Evolutionary conservation across 2,888 invertebrate species (phyloP), one percentile per base, ranked within the genome.

Genomic region (Synergus japonicus): DNA sequence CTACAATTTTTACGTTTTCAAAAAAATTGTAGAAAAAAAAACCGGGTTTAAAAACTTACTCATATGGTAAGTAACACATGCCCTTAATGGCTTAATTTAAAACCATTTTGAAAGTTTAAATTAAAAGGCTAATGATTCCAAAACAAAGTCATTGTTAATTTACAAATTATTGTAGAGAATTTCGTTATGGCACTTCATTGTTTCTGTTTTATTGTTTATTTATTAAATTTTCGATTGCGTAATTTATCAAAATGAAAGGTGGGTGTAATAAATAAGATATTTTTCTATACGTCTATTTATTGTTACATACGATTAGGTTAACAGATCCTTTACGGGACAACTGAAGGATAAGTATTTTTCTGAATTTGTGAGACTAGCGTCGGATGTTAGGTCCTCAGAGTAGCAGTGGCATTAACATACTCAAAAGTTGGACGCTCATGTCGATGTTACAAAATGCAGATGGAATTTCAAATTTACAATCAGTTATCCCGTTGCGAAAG

Each of bases 271-370:
- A 69, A 49, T 5, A 49, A 22, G 29, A 29, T 18, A 13, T 22
- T 69, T 69, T 29, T 15, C 13, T 46, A n/a, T 73, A 73, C 73
- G 73, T 15, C 54, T 73, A 54, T 73, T 73, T 73, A 73, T 73
- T 73, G 10, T 73, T 73, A 73, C 54, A 73, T 73, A 73, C 37
- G 73, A 54, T 37, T 69, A 73, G 54, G 73, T 73, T 60, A 73
- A 73, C 73, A 73, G 73, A 73, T 73, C 37, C 29, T 73, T 54
- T 73, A 73, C 54, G 54, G 73, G 54, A 37, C 37, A 54, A 73
- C 54, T 37, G n/a, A 73, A 73, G 9, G 54, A 54, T 10, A 73
- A 46, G 12, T 12, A 60, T 73, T 54, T 41, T 15, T 41, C 18
- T 66, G 3, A 67, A 67, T 9, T 54, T 29, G 37, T 54, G 41